Percentiles rank a stretch among this genome's conserved stretches.
phyloP scores from a whole-genome alignment of 2,888 invertebrate genomes.

The Melitaea athalia region DNA sequence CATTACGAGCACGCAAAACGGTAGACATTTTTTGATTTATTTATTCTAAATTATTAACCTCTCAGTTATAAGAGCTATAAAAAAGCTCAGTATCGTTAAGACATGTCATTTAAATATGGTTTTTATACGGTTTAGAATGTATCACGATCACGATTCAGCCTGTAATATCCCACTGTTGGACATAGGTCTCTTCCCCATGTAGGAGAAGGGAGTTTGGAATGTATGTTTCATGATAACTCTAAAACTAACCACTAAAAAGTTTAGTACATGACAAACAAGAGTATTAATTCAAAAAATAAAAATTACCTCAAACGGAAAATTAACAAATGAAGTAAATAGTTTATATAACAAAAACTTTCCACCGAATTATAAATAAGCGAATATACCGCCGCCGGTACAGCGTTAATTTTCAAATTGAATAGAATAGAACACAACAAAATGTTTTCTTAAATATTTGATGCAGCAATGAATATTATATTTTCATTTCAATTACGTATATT shows the following conservation, averaged over 20 bases:
- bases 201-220: too few species aligned
- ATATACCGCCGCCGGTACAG: background rate
- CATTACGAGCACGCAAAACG: too few species aligned
- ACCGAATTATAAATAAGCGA: background rate
- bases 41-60: too few species aligned
- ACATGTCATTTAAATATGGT: too few species aligned
- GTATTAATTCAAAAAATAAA: background rate
- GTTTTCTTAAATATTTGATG: slow-evolving; percentile 1
- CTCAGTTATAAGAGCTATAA: too few species aligned
- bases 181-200: too few species aligned
- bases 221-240: too few species aligned
- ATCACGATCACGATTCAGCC: too few species aligned
- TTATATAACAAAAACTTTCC: background rate
- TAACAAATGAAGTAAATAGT: background rate
- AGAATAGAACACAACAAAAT: background rate
- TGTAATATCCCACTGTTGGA: too few species aligned
- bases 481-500: background rate
- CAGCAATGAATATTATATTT: background rate
- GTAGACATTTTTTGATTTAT: too few species aligned
- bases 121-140: too few species aligned
- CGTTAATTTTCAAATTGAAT: background rate
- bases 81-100: too few species aligned
- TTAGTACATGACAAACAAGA: background rate
- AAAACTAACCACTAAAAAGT: background rate
- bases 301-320: background rate